These are phyloP conservation scores for Mythimna vitellina DNA, from an alignment of 2,888 invertebrate genomes.

Conservation along the genomic window DNA sequence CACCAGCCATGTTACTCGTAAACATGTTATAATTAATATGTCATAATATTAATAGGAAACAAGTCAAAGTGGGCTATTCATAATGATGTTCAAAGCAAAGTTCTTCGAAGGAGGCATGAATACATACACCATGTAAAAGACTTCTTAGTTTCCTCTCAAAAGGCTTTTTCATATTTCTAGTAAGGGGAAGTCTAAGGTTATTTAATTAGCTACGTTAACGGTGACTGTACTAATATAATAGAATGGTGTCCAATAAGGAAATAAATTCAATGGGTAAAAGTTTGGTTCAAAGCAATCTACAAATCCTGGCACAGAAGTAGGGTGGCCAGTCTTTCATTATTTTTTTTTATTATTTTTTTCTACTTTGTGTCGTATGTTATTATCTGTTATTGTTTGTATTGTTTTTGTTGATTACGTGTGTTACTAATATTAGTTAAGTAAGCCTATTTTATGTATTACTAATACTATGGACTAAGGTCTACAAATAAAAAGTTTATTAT, in stretches of 20 bases:
- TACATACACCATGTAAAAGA: constrained; percentile 15
- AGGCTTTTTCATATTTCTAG: background rate
- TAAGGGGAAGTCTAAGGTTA: background rate
- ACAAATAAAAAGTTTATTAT: too few species aligned
- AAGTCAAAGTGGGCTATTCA: constrained; percentile 32
- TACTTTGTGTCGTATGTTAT: too few species aligned
- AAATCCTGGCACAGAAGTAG: too few species aligned
- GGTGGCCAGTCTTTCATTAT: too few species aligned
- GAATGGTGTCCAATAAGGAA: background rate
- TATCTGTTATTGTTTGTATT: too few species aligned
- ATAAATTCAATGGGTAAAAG: background rate
- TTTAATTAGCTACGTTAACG: constrained; percentile 3
- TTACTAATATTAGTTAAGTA: too few species aligned
- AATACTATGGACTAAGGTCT: too few species aligned
- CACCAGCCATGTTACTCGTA: background rate
- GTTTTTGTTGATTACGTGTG: too few species aligned
- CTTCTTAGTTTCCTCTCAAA: constrained; percentile 23
- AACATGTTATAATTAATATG: background rate
- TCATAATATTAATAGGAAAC: background rate
- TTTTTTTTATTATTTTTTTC: too few species aligned
- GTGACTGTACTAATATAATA: background rate
- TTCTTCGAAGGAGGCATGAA: constrained; percentile 12
- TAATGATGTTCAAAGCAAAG: constrained; percentile 37
- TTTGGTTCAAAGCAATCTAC: too few species aligned
- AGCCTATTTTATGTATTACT: too few species aligned